A percentile compares a stretch with the other conserved stretches of the same genome.
Evolutionary conservation across 2,113 vertebrate genomes (phyloP).

Genomic region (Paraplagusia blochii): DNA sequence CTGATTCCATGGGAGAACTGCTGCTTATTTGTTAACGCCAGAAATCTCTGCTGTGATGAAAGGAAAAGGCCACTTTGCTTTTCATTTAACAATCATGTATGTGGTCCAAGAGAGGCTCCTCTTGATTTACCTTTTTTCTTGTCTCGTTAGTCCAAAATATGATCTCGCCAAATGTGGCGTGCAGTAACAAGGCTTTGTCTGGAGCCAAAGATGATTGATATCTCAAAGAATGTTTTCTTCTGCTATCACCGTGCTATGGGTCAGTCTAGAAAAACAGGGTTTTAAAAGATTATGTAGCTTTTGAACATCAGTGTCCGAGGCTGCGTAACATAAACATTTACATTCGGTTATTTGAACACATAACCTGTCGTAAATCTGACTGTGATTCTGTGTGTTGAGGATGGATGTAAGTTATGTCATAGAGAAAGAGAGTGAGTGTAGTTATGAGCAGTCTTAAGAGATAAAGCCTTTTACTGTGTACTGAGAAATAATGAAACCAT

Average conservation of each 20-base stretch:
- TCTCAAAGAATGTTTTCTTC: slow-evolving; percentile 52
- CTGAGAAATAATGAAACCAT: too few relatives aligned
- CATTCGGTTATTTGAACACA: slow-evolving; percentile 46
- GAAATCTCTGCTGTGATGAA: slow-evolving; percentile 62
- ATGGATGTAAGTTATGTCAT: slow-evolving; percentile 12
- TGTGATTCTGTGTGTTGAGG: slow-evolving; percentile 6
- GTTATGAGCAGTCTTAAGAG: too few relatives aligned
- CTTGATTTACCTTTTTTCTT: slow-evolving; percentile 63
- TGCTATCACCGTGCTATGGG: slow-evolving; percentile 33
- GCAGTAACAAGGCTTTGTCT: slow-evolving; percentile 40
- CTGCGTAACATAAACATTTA: slow-evolving; percentile 37
- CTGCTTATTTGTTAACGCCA: slow-evolving; percentile 66
- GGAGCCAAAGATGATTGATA: slow-evolving; percentile 60
- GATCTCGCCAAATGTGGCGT: slow-evolving; percentile 66
- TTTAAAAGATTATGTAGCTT: slow-evolving; percentile 30
- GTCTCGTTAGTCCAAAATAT: slow-evolving; percentile 70
- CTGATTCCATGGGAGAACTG: slow-evolving; percentile 71
- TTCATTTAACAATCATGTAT: slow-evolving; percentile 44
- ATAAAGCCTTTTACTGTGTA: too few relatives aligned
- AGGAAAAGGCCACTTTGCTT: slow-evolving; percentile 51
- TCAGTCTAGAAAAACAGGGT: slow-evolving; percentile 51
- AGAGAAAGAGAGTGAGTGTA: neutral
- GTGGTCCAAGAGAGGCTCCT: slow-evolving; percentile 50
- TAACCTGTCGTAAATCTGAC: slow-evolving; percentile 27
- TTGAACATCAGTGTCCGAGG: slow-evolving; percentile 44